Evolutionary conservation across 2,113 vertebrate species (phyloP).

Genomic region (Tonatia bakeri): DNA sequence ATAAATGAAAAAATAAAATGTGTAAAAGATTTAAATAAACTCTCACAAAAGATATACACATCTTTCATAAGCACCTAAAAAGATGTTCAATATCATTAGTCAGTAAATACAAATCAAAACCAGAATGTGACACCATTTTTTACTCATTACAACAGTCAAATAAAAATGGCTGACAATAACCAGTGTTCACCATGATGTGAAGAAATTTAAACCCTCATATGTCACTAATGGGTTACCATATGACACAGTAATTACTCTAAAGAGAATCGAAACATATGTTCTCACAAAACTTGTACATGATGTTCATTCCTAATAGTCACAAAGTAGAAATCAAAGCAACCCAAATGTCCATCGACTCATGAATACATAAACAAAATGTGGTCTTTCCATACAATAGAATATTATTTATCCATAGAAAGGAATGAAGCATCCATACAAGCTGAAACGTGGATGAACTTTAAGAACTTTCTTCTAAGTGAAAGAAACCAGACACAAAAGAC

Average conservation of each 20-base stretch:
- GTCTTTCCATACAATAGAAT: neutral
- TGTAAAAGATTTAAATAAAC: neutral
- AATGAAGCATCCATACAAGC: neutral
- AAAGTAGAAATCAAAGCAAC: neutral
- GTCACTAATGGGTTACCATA: neutral
- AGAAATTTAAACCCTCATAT: neutral
- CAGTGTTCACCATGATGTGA: neutral
- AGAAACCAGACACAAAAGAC: neutral
- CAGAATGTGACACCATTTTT: neutral
- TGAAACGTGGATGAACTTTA: neutral
- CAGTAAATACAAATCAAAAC: neutral
- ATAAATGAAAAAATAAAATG: neutral
- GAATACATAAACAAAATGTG: neutral
- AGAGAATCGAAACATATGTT: neutral
- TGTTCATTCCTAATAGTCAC: neutral
- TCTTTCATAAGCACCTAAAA: neutral
- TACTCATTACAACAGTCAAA: neutral
- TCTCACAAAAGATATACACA: neutral
- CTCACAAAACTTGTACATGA: neutral
- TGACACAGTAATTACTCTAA: neutral
- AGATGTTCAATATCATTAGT: neutral
- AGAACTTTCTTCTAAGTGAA: neutral
- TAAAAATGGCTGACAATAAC: neutral
- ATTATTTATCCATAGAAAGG: neutral
- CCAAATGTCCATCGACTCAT: neutral